A percentile compares a stretch with the other conserved stretches of the same genome.
Evolutionary conservation across 2,888 invertebrate genomes (phyloP).

Genomic region (Xanthorhoe spadicearia): DNA sequence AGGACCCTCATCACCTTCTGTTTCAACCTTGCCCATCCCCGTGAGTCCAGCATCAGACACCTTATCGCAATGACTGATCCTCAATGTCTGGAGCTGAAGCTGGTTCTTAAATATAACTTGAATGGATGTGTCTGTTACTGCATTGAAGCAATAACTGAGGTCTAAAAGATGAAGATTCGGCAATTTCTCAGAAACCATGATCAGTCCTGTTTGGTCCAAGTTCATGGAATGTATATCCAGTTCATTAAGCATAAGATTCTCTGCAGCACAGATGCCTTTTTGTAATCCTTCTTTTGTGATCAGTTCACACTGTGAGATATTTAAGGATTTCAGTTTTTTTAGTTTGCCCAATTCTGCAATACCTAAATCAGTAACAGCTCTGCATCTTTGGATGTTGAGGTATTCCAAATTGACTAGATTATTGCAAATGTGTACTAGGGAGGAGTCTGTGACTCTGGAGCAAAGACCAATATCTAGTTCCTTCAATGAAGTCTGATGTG

Average conservation of each 20-base stretch:
- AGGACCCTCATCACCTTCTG: slow-evolving; percentile 62
- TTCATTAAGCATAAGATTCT: slow-evolving; percentile 78
- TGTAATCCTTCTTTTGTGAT: slow-evolving; percentile 86
- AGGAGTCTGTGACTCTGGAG: slow-evolving; percentile 87
- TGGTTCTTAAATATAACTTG: slow-evolving; percentile 88
- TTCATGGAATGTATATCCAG: slow-evolving; percentile 85
- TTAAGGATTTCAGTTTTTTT: slow-evolving; percentile 83
- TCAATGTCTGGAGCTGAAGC: slow-evolving; percentile 83
- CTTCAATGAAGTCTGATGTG: slow-evolving; percentile 82
- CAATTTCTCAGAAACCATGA: slow-evolving; percentile 84
- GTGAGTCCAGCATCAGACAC: slow-evolving; percentile 89
- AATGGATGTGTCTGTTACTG: slow-evolving; percentile 88
- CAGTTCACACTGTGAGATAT: slow-evolving; percentile 88
- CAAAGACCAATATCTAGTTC: slow-evolving; percentile 87
- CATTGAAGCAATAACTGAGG: slow-evolving; percentile 88
- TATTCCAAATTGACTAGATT: slow-evolving; percentile 84
- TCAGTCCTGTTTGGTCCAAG: slow-evolving; percentile 86
- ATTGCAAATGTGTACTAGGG: slow-evolving; percentile 85
- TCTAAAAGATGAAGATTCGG: slow-evolving; percentile 85
- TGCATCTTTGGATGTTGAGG: slow-evolving; percentile 87
- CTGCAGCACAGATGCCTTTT: slow-evolving; percentile 83
- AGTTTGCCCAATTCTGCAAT: slow-evolving; percentile 82
- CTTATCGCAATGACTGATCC: slow-evolving; percentile 87
- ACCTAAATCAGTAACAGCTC: slow-evolving; percentile 86
- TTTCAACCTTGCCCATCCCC: slow-evolving; percentile 84